Evolutionary conservation across 30 jellyfish, hydroid and myxozoan genomes (phyloP), one percentile per base, ranked within the genome.

Genomic region (Cassiopea xamachana): DNA sequence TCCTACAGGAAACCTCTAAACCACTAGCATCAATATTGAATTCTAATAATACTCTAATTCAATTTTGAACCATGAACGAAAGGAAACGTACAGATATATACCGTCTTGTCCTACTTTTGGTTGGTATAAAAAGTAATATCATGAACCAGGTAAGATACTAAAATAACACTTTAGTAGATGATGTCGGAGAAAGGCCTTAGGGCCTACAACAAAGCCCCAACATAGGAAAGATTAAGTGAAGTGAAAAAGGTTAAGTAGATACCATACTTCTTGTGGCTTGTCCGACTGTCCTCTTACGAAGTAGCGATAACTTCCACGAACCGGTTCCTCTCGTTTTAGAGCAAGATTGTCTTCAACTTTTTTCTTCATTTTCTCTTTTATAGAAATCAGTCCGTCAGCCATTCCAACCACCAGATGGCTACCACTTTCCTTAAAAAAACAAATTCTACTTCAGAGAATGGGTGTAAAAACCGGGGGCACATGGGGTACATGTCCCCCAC

Each of bases 341-440:
- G 67, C 61, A 1, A 87, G n/a, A n/a, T 47, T 46, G 46, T 89
- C 86, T 16, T 85, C 76, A 7, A 75, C 69, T 68, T 75, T 82
- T 55, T 84, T 84, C 74, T 47, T 75, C 18, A 58, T 80, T 59
- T 81, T 71, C 64, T 86, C 93, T 69, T 87, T 92, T 16, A 86
- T 92, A 10, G 98, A 92, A 72, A 96, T 89, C 13, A 88, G 80
- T 47, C 98, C 98, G 86, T 92, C 99, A 8, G 97, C 89, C 99
- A 96, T 89, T 1, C 99, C 99, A 43, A 84, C 98, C 8, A 89
- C 96, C 69, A 96, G 46, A 77, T 96, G 98, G 47, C 91, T 83
- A 2, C 96, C 93, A 72, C 79, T 96, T 17, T 81, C 92, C 99
- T 96, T 50, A 3, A 49, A 49, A 27, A 27, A 27, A 27, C 39